Conservation (phyloP, 2,113 vertebrate species). For the Amblyopsis rosae region DNA sequence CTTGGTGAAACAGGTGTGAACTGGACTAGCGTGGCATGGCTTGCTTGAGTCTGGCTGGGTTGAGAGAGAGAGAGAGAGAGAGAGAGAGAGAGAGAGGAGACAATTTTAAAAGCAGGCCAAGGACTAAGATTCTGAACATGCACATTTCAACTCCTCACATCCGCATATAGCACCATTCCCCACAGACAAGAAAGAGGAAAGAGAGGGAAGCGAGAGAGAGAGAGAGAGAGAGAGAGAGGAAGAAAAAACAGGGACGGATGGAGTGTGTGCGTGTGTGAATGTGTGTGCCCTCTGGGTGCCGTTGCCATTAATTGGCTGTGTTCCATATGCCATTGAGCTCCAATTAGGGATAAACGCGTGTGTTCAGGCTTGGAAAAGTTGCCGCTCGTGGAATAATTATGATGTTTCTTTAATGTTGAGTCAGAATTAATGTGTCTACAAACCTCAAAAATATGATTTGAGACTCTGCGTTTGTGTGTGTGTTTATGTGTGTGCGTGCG, state of each 20-base stretch:
- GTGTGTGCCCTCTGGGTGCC: slow-evolving; percentile 55
- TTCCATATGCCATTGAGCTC: slow-evolving; percentile 53
- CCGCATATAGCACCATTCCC: slow-evolving; percentile 65
- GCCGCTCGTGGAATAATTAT: slow-evolving; percentile 32
- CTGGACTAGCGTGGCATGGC: not conserved
- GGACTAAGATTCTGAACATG: slow-evolving; percentile 61
- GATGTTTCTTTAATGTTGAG: slow-evolving; percentile 36
- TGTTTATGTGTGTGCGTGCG: slow-evolving; percentile 20
- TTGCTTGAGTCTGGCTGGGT: slow-evolving; percentile 28
- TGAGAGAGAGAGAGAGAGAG: not conserved
- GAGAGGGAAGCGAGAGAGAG: slow-evolving; percentile 9
- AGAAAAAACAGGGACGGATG: slow-evolving; percentile 5
- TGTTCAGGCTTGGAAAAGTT: slow-evolving; percentile 43
- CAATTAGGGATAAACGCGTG: slow-evolving; percentile 60
- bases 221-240: not conserved
- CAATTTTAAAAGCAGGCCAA: slow-evolving; percentile 60
- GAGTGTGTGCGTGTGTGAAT: slow-evolving; percentile 1
- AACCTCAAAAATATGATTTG: not conserved
- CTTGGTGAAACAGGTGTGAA: not conserved
- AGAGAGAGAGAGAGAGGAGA: slow-evolving; percentile 17
- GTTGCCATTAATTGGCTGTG: slow-evolving; percentile 64
- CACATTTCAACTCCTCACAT: slow-evolving; percentile 60
- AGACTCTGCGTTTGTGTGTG: slow-evolving; percentile 12
- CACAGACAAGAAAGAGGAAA: not conserved
- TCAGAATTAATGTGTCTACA: slow-evolving; percentile 4